These are phyloP conservation scores for Cantharis nigra DNA, from an alignment of 2,888 invertebrate species.

Conservation along the genomic window DNA sequence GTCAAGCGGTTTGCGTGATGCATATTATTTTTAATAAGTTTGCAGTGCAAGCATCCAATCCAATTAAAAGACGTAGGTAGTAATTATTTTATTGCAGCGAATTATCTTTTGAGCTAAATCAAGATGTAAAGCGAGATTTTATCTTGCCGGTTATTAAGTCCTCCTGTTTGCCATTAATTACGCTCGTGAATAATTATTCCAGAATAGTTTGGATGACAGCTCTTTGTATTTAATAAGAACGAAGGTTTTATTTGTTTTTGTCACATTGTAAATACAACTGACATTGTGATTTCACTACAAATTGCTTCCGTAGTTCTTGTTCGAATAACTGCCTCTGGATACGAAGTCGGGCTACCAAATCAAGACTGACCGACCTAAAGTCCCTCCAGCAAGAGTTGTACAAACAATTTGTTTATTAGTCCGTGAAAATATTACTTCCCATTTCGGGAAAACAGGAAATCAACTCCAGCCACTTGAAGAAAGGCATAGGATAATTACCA, in stretches of 20 bases:
- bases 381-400: not conserved
- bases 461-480: not conserved
- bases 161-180: not conserved
- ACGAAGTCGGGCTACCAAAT: not conserved
- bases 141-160: not conserved
- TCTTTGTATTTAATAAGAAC: not conserved
- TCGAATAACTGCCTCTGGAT: not conserved
- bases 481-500: not conserved
- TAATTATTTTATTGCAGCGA: not conserved
- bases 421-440: not conserved
- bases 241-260: conserved; percentile 2
- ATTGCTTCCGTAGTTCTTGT: conserved; percentile 18
- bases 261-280: conserved; percentile 7
- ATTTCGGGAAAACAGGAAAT: not conserved
- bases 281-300: conserved; percentile 7
- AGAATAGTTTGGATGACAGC: not conserved
- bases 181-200: not conserved
- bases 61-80: not conserved
- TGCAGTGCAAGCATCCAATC: not conserved
- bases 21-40: not conserved
- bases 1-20: not conserved
- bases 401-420: conserved; percentile 5
- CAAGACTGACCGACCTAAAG: conserved; percentile 7
- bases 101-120: not conserved
- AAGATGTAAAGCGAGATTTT: not conserved